Percentiles rank a stretch among this genome's conserved stretches.
Conservation (phyloP, 2,797 vertebrate genomes). For the Ptychobarbus kaznakovi region DNA sequence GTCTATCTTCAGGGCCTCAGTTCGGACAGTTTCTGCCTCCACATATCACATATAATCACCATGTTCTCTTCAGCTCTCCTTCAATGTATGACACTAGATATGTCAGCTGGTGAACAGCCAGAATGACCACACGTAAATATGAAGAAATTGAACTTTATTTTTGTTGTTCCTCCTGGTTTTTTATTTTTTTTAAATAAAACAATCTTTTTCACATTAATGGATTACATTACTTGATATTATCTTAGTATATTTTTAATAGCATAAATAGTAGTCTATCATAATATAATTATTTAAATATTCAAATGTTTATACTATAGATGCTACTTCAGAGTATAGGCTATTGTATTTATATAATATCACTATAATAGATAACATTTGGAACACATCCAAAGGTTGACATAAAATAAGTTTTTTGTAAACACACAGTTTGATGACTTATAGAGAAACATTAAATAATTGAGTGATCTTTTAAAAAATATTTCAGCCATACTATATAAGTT, state of each 20-base stretch:
- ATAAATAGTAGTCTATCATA: not conserved
- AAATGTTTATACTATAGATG: no score
- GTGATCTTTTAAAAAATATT: not conserved
- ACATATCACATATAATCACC: not conserved
- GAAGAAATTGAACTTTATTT: slow-evolving; percentile 45
- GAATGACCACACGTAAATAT: not conserved
- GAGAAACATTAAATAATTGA: no score
- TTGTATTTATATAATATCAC: no score
- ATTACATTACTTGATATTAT: not conserved
- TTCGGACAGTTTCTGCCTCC: slow-evolving; percentile 2
- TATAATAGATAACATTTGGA: not conserved
- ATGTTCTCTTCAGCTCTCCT: not conserved
- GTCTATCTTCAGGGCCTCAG: not conserved
- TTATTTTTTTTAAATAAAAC: not conserved
- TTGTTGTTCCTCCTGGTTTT: not conserved
- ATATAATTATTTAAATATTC: not conserved
- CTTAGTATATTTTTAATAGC: not conserved
- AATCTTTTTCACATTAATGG: not conserved
- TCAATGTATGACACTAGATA: not conserved
- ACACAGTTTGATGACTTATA: not conserved
- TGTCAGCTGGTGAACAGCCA: slow-evolving; percentile 19
- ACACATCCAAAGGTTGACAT: not conserved
- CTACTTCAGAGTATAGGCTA: no score
- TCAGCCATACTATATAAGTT: not conserved
- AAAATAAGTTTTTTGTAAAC: not conserved